These are phyloP conservation scores for Meganola albula DNA, from an alignment of 2,888 invertebrate species.

Conservation along the genomic window DNA sequence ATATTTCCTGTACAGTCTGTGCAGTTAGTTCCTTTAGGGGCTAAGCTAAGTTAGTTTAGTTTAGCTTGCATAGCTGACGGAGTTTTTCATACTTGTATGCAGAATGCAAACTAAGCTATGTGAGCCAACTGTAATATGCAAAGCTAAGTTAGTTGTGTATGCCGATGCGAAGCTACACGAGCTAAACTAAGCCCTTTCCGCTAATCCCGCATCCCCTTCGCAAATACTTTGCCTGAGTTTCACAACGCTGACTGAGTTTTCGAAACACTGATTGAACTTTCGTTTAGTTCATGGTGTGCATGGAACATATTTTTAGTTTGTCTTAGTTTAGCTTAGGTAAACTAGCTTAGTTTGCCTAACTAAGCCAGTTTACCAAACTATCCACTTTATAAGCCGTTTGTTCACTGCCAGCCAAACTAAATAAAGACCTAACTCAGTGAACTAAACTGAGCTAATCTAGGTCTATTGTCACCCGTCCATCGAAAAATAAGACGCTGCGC, in stretches of 20 bases:
- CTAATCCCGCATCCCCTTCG: conserved; percentile 16
- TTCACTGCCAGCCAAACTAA: too few species aligned
- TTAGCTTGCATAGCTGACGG: conserved; percentile 14
- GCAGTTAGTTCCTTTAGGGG: too few species aligned
- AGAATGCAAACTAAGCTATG: conserved; percentile 12
- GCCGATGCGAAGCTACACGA: conserved; percentile 22
- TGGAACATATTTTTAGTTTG: not conserved
- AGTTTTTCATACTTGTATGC: conserved; percentile 16
- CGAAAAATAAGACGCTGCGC: too few species aligned
- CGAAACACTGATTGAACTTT: too few species aligned
- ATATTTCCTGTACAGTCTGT: too few species aligned
- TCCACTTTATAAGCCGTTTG: too few species aligned
- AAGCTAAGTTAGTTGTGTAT: conserved; percentile 19
- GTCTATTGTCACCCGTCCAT: too few species aligned
- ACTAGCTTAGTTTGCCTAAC: not conserved
- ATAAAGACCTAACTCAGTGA: too few species aligned
- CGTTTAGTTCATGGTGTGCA: not conserved
- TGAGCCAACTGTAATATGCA: conserved; percentile 21
- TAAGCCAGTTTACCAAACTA: too few species aligned
- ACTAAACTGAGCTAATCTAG: too few species aligned
- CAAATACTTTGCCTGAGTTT: conserved; percentile 15
- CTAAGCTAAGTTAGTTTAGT: conserved; percentile 10
- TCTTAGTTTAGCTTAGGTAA: not conserved
- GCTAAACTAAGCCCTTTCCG: conserved; percentile 21
- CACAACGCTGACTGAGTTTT: too few species aligned